These are phyloP conservation scores for Drosophila buzzatii DNA, from an alignment of 2,888 invertebrate genomes.

Conservation along the genomic window DNA sequence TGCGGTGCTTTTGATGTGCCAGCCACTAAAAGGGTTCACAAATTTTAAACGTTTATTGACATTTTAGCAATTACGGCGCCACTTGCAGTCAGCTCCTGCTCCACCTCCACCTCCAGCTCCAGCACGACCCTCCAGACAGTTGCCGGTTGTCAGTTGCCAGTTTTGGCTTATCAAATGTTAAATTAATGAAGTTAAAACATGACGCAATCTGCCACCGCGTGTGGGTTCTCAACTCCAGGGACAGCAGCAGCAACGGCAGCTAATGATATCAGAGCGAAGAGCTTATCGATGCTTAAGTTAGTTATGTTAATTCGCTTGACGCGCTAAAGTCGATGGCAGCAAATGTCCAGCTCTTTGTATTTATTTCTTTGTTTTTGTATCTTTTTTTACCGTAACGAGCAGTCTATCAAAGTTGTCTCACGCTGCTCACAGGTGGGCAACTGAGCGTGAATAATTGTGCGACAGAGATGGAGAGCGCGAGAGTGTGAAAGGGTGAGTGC, in stretches of 20 bases:
- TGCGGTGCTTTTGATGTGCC: conserved; percentile 53
- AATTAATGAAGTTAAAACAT: conserved; percentile 76
- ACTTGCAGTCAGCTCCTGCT: conserved; percentile 25
- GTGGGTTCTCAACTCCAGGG: conserved; percentile 11
- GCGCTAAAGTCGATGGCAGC: conserved; percentile 53
- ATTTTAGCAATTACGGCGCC: conserved; percentile 57
- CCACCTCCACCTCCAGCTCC: neutral
- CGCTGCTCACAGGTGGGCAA: conserved; percentile 81
- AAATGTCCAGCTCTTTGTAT: conserved; percentile 41
- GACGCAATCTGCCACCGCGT: conserved; percentile 45
- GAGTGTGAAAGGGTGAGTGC: neutral
- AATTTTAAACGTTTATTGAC: conserved; percentile 60
- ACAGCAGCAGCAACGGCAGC: conserved; percentile 39
- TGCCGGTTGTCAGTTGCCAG: conserved; percentile 10
- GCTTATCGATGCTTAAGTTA: conserved; percentile 80
- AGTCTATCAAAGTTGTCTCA: conserved; percentile 58
- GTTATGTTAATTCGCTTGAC: conserved; percentile 71
- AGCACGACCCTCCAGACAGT: conserved; percentile 18
- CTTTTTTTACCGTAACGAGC: conserved; percentile 50
- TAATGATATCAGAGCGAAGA: conserved; percentile 65
- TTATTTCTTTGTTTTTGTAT: conserved; percentile 11
- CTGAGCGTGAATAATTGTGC: conserved; percentile 82
- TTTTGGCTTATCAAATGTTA: conserved; percentile 71
- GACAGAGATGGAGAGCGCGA: neutral
- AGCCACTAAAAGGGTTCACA: conserved; percentile 38